A percentile compares a stretch with the other conserved stretches of the same genome.
Conservation (phyloP, 2,797 vertebrate genomes). For the Premnoplex brunnescens region DNA sequence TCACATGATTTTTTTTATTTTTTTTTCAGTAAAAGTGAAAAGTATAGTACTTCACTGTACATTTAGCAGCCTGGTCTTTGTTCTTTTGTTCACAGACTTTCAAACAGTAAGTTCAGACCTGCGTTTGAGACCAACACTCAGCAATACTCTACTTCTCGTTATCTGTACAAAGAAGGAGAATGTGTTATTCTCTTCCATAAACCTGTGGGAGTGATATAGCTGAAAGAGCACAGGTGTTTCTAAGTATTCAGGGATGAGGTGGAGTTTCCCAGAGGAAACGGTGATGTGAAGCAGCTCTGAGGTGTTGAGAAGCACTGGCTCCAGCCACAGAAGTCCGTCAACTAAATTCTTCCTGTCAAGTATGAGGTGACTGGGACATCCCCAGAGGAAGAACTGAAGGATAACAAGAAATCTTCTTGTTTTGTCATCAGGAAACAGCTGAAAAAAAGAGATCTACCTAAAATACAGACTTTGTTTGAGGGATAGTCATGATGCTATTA, state of each 20-base stretch:
- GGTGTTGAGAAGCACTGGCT: background rate
- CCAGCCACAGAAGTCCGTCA: background rate
- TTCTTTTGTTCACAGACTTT: background rate
- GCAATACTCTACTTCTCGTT: background rate
- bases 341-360: background rate
- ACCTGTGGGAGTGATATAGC: background rate
- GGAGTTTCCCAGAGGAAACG: background rate
- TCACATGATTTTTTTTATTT: background rate
- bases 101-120: background rate
- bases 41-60: background rate
- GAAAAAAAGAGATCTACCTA: background rate
- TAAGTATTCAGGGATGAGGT: background rate
- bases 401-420: background rate
- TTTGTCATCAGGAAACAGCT: background rate
- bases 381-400: background rate
- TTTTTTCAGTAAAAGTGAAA: background rate
- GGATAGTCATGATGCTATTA: background rate
- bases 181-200: background rate
- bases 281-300: background rate
- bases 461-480: background rate
- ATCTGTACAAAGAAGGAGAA: background rate
- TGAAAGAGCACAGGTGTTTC: background rate
- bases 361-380: accelerated
- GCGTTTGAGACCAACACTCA: background rate
- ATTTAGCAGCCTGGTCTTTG: background rate